Percentiles rank a stretch among this genome's conserved stretches.
phyloP scores from a whole-genome alignment of 1,140 invertebrate species.

The Magallana gigas region DNA sequence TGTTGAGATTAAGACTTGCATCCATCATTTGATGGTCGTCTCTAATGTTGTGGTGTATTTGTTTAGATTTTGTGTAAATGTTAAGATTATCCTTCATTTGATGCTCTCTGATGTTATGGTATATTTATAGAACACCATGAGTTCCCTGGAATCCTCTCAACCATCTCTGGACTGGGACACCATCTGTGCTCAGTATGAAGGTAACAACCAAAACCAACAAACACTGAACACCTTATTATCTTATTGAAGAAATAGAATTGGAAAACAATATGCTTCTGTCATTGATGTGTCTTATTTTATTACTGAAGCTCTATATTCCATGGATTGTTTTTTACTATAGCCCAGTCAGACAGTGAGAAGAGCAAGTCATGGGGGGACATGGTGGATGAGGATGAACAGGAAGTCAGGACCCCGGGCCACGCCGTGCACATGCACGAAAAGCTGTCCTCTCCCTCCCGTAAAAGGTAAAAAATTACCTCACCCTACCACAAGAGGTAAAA shows the following conservation, averaged over 20 bases:
- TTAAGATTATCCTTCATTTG: too few species aligned
- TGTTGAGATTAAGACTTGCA: too few species aligned
- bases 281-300: too few species aligned
- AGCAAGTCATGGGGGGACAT: slow-evolving; percentile 80
- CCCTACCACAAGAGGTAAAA: background rate
- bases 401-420: slow-evolving; percentile 88
- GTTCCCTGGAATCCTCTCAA: slow-evolving; percentile 67
- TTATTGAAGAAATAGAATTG: too few species aligned
- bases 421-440: slow-evolving; percentile 95
- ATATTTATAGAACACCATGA: slow-evolving; percentile 67
- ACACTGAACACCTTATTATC: too few species aligned
- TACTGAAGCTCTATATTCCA: too few species aligned
- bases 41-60: too few species aligned
- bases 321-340: slow-evolving; percentile 38
- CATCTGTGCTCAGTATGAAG: slow-evolving; percentile 75
- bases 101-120: background rate
- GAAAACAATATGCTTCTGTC: too few species aligned
- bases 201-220: slow-evolving; percentile 50
- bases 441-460: slow-evolving; percentile 92
- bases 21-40: too few species aligned
- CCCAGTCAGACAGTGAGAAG: slow-evolving; percentile 54
- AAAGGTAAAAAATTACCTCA: slow-evolving; percentile 81
- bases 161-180: slow-evolving; percentile 74
- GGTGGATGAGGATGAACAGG: slow-evolving; percentile 85
- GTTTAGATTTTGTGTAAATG: too few species aligned